Evolutionary conservation across 2,113 vertebrate genomes (phyloP), one percentile per base, ranked within the genome.

Genomic region (Cochlearius cochlearius): DNA sequence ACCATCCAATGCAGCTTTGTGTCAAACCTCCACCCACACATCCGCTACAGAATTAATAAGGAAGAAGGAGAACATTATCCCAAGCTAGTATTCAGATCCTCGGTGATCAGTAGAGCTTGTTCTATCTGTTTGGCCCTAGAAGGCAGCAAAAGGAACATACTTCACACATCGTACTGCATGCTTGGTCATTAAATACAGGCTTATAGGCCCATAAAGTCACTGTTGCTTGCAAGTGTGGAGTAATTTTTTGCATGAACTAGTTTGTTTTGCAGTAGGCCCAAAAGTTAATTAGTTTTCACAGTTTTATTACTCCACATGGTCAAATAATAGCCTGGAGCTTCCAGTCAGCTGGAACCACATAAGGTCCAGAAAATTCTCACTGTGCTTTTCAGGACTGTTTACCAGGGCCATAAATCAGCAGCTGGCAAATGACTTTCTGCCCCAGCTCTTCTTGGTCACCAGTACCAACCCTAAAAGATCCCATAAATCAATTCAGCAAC

Each of bases 241-340:
- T 36, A 66, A 53, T 88, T 92, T 83, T 95, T 82, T 92, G 45
- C 63, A 90, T 64, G 43, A 88, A 88, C 36, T 67, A 68, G 69
- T 85, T 95, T 95, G 84, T 73, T 96, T 94, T 85, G 64, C 84
- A 96, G 68, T 22, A 93, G 38, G 45, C 60, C 88, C 38, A 68
- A 63, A 92, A 91, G 74, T 90, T 95, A 92, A 96, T 96, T 96
- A 83, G 90, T 88, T 96, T 96, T 94, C 85, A 90, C 64, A 71
- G 85, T 80, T 96, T 94, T 94, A 94, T 89, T 94, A 83, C 45
- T 95, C 80, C 58, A 84, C 58, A 53, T 64, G 74, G 90, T 92
- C 95, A 93, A 95, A 80, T 90, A 92, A 85, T 9, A 67, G 56
- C 63, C 58, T 81, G 82, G 63, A 96, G 83, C 45, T 94, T 74